phyloP scores from a whole-genome alignment of 2,888 invertebrate species.

The Nomada flava region DNA sequence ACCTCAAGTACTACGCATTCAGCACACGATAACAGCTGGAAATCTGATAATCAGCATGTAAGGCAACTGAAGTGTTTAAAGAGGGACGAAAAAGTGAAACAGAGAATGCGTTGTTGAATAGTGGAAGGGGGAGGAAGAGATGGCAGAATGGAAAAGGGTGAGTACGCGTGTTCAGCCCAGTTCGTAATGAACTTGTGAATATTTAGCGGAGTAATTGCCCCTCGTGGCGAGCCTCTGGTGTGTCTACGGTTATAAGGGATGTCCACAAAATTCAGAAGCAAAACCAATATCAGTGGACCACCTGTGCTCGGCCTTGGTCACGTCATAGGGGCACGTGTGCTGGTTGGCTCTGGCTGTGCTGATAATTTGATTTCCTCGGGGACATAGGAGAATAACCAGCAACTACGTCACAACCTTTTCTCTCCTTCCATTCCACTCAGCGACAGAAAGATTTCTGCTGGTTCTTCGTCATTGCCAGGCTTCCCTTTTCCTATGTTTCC shows the following conservation, averaged over 20 bases:
- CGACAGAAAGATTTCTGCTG: constrained; percentile 9
- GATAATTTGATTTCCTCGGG: constrained; percentile 73
- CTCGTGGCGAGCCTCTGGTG: constrained; percentile 71
- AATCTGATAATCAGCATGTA: not conserved
- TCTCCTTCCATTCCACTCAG: constrained; percentile 2
- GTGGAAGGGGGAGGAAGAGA: not conserved
- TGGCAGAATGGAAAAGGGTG: constrained; percentile 43
- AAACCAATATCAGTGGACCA: constrained; percentile 78
- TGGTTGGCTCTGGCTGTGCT: constrained; percentile 52
- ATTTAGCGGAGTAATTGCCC: constrained; percentile 83
- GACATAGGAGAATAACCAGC: constrained; percentile 42
- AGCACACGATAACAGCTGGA: not conserved
- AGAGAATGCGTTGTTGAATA: too few species aligned
- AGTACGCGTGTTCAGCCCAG: constrained; percentile 68
- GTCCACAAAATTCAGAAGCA: constrained; percentile 76
- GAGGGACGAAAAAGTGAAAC: too few species aligned
- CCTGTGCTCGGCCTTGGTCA: constrained; percentile 69
- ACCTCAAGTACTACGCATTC: constrained; percentile 17
- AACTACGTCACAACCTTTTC: constrained; percentile 29
- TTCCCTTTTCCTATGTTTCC: not conserved
- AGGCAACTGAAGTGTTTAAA: too few species aligned
- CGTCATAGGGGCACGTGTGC: constrained; percentile 53
- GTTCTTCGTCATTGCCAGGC: not conserved
- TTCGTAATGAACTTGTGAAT: constrained; percentile 83
- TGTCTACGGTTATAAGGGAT: constrained; percentile 70